Percentiles rank a stretch among this genome's conserved stretches.
Evolutionary conservation across 2,797 vertebrate genomes (phyloP).

Genomic region (Gobio occitaniae): DNA sequence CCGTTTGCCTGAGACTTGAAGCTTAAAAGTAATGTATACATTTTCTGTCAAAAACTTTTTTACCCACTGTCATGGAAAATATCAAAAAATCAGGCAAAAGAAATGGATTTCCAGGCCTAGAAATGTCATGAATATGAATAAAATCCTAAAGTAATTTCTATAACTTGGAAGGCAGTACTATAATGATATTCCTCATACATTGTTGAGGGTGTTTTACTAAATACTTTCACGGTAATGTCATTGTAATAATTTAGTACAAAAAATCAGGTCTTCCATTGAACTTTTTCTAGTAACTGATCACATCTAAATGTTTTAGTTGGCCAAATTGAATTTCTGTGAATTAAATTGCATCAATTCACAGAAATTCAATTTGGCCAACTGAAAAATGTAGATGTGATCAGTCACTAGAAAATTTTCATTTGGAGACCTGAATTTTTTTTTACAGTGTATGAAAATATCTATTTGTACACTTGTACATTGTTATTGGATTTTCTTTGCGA

Average conservation of each 20-base stretch:
- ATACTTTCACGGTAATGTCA: too few relatives aligned
- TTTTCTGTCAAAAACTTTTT: not conserved
- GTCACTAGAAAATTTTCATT: not conserved
- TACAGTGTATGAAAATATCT: not conserved
- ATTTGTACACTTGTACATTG: not conserved
- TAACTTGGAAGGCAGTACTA: not conserved
- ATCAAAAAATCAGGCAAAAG: not conserved
- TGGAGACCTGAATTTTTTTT: too few relatives aligned
- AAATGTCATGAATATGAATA: not conserved
- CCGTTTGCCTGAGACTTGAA: conserved; percentile 16
- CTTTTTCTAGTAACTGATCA: too few relatives aligned
- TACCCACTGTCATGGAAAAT: not conserved
- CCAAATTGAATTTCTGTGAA: too few relatives aligned
- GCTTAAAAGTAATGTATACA: not conserved
- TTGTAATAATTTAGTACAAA: too few relatives aligned
- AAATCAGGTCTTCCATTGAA: too few relatives aligned
- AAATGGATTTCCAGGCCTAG: not conserved
- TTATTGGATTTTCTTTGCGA: not conserved
- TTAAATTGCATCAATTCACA: too few relatives aligned
- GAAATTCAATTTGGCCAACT: too few relatives aligned
- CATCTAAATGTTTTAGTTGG: too few relatives aligned
- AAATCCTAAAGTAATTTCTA: not conserved
- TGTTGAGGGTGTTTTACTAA: not conserved
- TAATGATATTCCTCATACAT: not conserved
- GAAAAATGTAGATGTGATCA: too few relatives aligned